These are phyloP conservation scores for Lepisosteus oculatus DNA, from an alignment of 2,113 vertebrate species.

Conservation along the genomic window DNA sequence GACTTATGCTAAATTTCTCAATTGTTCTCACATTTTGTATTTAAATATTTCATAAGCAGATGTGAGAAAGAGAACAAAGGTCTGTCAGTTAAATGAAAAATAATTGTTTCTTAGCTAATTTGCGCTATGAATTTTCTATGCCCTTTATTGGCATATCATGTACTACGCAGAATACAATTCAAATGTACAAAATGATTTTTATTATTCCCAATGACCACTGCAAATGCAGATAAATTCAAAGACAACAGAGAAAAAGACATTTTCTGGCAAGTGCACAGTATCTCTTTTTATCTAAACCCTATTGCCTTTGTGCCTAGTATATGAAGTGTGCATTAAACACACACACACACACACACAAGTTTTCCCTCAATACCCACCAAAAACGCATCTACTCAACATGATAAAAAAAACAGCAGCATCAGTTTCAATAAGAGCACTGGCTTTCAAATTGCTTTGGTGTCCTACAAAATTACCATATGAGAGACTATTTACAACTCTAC, in stretches of 20 bases:
- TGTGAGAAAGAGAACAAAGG: constrained; percentile 30
- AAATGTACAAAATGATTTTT: neutral
- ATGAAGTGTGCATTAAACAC: constrained; percentile 58
- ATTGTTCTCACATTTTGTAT: constrained; percentile 38
- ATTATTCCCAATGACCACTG: neutral
- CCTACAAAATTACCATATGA: constrained; percentile 82
- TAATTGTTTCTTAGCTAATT: neutral
- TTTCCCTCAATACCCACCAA: neutral
- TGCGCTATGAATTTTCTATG: constrained; percentile 16
- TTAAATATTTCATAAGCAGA: constrained; percentile 36
- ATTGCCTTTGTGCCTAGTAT: constrained; percentile 48
- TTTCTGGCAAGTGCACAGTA: constrained; percentile 32
- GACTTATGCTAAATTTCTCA: constrained; percentile 35
- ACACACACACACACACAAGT: constrained; percentile 23
- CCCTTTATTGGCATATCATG: constrained; percentile 4
- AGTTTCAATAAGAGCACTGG: constrained; percentile 58
- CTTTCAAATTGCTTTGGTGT: constrained; percentile 69
- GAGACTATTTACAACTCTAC: constrained; percentile 81
- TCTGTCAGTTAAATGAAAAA: constrained; percentile 28
- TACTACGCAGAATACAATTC: neutral
- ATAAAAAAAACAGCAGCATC: constrained; percentile 37
- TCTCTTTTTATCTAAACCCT: constrained; percentile 36
- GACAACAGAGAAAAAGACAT: constrained; percentile 6
- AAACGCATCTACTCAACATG: neutral
- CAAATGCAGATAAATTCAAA: neutral